Evolutionary conservation across 30 jellyfish, hydroid and myxozoan genomes (phyloP), one percentile per base, ranked within the genome.

Genomic region (Mastigias papua): DNA sequence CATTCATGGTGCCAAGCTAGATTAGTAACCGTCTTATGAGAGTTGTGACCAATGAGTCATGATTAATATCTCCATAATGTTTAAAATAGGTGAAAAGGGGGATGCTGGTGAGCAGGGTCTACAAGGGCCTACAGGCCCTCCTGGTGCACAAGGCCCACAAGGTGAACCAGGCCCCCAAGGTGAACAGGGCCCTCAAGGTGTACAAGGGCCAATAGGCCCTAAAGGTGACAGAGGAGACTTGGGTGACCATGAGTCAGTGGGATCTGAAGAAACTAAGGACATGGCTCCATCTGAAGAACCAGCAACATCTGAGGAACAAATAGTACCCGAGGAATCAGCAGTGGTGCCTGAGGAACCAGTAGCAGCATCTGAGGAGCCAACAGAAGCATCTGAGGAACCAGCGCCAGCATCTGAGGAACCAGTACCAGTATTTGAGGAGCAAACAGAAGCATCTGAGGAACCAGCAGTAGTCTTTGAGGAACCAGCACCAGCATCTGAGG

Each of bases 21-120:
- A n/a, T n/a, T n/a, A n/a, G n/a, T n/a, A n/a, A n/a, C n/a, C n/a
- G n/a, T n/a, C n/a, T n/a, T n/a, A n/a, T n/a, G n/a, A n/a, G n/a
- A n/a, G n/a, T n/a, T n/a, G n/a, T n/a, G n/a, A n/a, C n/a, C n/a
- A n/a, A n/a, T n/a, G n/a, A n/a, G n/a, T n/a, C n/a, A n/a, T n/a
- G n/a, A n/a, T n/a, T n/a, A n/a, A n/a, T n/a, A n/a, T n/a, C n/a
- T n/a, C n/a, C n/a, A n/a, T n/a, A n/a, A n/a, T n/a, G n/a, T n/a
- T n/a, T n/a, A n/a, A n/a, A 16, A 48, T 81, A 58, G 94, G 94
- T n/a, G 84, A 54, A 6, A 37, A 72, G 0, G 92, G 92, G 0
- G 72, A 85, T 48, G 27, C 42, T 31, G 94, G 94, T 8, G 69
- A 27, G n/a, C 76, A 22, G n/a, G 93, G 93, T 19, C 88, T 80